Conservation (phyloP, 1,140 invertebrate species). For the Cherax destructor region DNA sequence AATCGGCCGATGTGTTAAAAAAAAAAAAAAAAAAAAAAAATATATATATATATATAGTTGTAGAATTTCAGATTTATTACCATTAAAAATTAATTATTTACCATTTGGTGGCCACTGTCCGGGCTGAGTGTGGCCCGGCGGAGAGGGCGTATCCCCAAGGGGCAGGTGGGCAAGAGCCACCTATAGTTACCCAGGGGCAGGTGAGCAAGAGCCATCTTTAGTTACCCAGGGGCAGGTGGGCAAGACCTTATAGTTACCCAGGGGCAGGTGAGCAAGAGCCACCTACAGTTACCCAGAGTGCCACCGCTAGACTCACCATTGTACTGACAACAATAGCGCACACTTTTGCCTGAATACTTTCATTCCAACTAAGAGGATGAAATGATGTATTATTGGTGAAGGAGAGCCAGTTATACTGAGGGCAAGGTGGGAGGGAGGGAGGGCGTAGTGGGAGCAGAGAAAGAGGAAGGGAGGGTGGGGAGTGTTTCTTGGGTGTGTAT, state of each 20-base stretch:
- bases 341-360: slow-evolving; percentile 49
- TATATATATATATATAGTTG: no score
- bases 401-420: not conserved
- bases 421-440: slow-evolving; percentile 6
- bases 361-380: not conserved
- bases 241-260: no score
- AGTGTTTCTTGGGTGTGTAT: not conserved
- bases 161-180: not conserved
- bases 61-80: no score
- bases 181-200: no score
- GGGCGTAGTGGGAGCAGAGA: not conserved
- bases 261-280: not conserved
- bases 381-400: slow-evolving; percentile 45
- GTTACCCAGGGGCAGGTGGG: no score
- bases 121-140: no score
- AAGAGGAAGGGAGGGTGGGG: not conserved
- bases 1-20: no score
- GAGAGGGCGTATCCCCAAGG: no score
- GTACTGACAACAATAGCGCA: slow-evolving; percentile 35
- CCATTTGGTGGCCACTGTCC: no score
- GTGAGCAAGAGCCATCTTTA: no score
- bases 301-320: slow-evolving; percentile 4
- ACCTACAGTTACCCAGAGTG: not conserved
- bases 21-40: no score
- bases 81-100: no score